Evolutionary conservation across 2,797 vertebrate genomes (phyloP).

Genomic region (Chaenodraco wilsoni): DNA sequence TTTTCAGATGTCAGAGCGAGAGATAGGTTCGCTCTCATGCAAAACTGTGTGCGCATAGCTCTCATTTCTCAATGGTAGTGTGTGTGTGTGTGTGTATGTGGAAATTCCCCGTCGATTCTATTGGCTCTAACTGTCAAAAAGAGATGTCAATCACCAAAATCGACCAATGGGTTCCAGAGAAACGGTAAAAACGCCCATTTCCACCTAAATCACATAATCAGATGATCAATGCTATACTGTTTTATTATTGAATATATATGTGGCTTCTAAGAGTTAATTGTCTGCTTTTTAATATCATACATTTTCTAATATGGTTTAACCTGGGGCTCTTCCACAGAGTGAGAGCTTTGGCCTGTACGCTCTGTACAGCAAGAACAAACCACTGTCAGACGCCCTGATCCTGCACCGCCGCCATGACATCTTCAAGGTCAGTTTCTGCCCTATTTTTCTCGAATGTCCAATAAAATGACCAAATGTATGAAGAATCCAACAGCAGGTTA

Average conservation of each 20-base stretch:
- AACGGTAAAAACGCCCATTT: too few species aligned
- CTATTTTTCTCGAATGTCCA: neutral
- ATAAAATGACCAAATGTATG: too few species aligned
- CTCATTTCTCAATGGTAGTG: too few species aligned
- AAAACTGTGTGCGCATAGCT: too few species aligned
- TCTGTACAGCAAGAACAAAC: slow-evolving; percentile 89
- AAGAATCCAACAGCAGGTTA: too few species aligned
- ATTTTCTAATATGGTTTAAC: neutral
- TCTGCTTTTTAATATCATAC: neutral
- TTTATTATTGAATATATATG: neutral
- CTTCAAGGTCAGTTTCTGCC: slow-evolving; percentile 81
- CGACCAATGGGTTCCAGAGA: too few species aligned
- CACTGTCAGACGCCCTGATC: slow-evolving; percentile 84
- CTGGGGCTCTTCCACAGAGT: slow-evolving; percentile 65
- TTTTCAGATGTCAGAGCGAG: too few species aligned
- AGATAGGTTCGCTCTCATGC: too few species aligned
- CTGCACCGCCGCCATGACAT: slow-evolving; percentile 82
- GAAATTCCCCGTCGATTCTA: too few species aligned
- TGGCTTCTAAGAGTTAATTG: neutral
- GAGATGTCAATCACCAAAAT: too few species aligned
- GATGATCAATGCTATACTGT: neutral
- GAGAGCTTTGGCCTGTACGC: slow-evolving; percentile 87
- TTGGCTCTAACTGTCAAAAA: too few species aligned
- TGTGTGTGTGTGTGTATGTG: too few species aligned
- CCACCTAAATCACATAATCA: neutral